Conservation (phyloP, 2,888 invertebrate species). For the Pyrrhia umbra region DNA sequence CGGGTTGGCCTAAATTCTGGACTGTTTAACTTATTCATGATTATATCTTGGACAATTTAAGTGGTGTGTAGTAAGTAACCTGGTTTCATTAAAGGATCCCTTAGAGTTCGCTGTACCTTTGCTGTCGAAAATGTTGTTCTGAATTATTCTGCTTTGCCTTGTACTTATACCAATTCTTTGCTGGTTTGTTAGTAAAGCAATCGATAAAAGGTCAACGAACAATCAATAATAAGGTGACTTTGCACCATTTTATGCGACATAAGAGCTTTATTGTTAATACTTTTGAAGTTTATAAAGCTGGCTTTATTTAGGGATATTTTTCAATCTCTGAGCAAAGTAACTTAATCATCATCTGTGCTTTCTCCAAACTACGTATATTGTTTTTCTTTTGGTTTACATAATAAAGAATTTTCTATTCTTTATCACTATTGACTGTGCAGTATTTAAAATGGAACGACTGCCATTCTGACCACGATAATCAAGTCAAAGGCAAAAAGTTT, state of each 20-base stretch:
- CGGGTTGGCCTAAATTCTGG: slow-evolving; percentile 37
- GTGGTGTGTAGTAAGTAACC: slow-evolving; percentile 21
- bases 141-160: not conserved
- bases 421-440: too few species aligned
- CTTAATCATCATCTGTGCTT: too few species aligned
- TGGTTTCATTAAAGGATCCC: slow-evolving; percentile 1
- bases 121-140: slow-evolving; percentile 2
- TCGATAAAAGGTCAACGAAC: slow-evolving; percentile 46
- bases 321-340: not conserved
- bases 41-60: slow-evolving; percentile 36
- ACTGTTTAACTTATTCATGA: slow-evolving; percentile 42
- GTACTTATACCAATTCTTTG: not conserved
- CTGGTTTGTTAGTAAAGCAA: slow-evolving; percentile 20
- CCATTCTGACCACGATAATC: too few species aligned
- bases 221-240: slow-evolving; percentile 11
- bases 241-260: slow-evolving; percentile 16
- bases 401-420: too few species aligned
- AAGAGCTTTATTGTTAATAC: not conserved
- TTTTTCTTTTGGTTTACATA: too few species aligned
- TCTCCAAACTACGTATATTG: too few species aligned
- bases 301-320: not conserved
- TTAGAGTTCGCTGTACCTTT: slow-evolving; percentile 8
- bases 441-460: too few species aligned
- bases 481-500: too few species aligned
- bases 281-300: not conserved